Evolutionary conservation across 2,797 vertebrate genomes (phyloP).

Genomic region (Avahi laniger): DNA sequence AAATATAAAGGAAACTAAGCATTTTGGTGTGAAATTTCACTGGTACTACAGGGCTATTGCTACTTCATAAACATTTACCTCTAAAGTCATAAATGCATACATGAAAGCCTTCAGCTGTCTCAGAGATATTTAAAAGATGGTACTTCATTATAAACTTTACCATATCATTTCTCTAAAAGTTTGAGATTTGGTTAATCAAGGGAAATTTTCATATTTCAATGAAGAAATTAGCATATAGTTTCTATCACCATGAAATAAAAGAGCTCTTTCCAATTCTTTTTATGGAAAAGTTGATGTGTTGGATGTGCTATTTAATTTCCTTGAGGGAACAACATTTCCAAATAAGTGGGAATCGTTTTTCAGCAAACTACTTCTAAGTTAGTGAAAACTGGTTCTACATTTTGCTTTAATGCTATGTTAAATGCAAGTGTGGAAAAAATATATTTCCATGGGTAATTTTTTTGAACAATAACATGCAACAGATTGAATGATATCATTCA

Average conservation of each 20-base stretch:
- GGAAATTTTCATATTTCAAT: constrained; percentile 34
- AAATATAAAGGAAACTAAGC: not conserved
- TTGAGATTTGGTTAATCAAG: not conserved
- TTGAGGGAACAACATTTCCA: not conserved
- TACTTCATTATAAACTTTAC: not conserved
- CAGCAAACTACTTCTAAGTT: not conserved
- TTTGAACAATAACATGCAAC: not conserved
- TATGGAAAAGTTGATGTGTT: not conserved
- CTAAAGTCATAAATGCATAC: not conserved
- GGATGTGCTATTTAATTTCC: constrained; percentile 14
- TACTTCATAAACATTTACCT: not conserved
- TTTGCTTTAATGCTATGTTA: not conserved
- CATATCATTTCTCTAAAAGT: not conserved
- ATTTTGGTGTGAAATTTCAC: not conserved
- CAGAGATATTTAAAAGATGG: not conserved
- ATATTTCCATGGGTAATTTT: not conserved
- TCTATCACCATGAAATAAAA: constrained; percentile 45
- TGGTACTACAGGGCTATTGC: not conserved
- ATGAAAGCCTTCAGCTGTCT: not conserved
- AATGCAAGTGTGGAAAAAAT: not conserved
- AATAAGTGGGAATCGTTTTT: constrained; percentile 12
- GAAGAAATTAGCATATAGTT: constrained; percentile 2
- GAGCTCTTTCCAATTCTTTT: not conserved
- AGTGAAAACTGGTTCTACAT: not conserved
- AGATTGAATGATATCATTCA: not conserved